Percentiles rank a stretch among this genome's conserved stretches.
Evolutionary conservation across 92 coral and sea anemone species (phyloP).

Genomic region (Bergia puertoricense): DNA sequence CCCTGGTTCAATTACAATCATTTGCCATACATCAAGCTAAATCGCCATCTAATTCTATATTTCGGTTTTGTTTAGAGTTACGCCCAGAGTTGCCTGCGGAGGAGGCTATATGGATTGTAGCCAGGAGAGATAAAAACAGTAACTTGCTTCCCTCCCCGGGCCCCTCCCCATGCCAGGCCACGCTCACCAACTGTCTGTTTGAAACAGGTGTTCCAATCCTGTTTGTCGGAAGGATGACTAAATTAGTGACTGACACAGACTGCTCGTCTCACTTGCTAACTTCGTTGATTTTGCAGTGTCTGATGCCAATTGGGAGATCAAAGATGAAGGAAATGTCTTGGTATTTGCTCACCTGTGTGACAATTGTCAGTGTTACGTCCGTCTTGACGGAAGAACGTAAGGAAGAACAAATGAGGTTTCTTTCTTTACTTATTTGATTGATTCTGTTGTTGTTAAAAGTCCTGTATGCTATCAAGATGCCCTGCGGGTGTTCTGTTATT

Average conservation of each 20-base stretch:
- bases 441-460: not conserved
- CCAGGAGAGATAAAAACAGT: too few species aligned
- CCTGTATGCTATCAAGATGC: too few species aligned
- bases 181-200: too few species aligned
- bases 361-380: not conserved
- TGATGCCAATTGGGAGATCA: not conserved
- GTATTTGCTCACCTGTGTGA: constrained; percentile 15
- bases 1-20: too few species aligned
- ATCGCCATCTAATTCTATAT: too few species aligned
- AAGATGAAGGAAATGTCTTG: constrained; percentile 8
- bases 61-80: too few species aligned
- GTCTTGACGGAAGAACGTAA: not conserved
- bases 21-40: too few species aligned
- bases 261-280: not conserved
- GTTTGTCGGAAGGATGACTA: not conserved
- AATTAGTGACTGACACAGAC: not conserved
- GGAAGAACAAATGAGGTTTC: not conserved
- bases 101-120: too few species aligned
- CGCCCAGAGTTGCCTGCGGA: too few species aligned
- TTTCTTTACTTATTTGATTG: not conserved
- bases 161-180: too few species aligned
- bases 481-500: not conserved
- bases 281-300: not conserved
- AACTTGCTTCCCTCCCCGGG: too few species aligned
- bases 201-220: too few species aligned